A percentile compares a stretch with the other conserved stretches of the same genome.
Evolutionary conservation across 2,113 vertebrate genomes (phyloP).

Genomic region (Sander lucioperca): DNA sequence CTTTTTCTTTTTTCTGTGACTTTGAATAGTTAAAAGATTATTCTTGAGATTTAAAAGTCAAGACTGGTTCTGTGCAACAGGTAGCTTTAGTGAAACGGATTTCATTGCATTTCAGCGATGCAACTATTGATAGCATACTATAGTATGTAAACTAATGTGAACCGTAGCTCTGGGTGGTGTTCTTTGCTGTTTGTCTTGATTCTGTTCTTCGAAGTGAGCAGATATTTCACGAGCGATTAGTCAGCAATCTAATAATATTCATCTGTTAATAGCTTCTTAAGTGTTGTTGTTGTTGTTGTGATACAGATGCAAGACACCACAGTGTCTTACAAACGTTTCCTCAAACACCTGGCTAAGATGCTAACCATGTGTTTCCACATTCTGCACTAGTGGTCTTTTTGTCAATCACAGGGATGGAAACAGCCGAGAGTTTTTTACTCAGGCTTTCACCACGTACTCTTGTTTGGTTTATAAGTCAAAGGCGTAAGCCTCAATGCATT

Average conservation of each 20-base stretch:
- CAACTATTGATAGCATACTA: slow-evolving; percentile 1
- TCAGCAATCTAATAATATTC: slow-evolving; percentile 25
- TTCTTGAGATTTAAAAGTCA: not conserved
- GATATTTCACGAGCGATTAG: slow-evolving; percentile 11
- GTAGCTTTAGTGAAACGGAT: not conserved
- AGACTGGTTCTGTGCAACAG: slow-evolving; percentile 8
- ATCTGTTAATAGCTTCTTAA: not conserved
- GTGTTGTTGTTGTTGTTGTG: not conserved
- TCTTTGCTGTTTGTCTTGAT: not conserved
- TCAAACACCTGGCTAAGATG: not conserved
- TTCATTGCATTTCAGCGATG: not conserved
- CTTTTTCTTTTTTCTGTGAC: not conserved
- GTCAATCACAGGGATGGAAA: not conserved
- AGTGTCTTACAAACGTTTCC: not conserved
- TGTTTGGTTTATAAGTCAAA: slow-evolving; percentile 26
- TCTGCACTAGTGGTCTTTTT: not conserved
- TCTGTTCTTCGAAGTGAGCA: slow-evolving; percentile 11
- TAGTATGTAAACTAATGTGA: not conserved
- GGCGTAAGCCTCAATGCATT: slow-evolving; percentile 3
- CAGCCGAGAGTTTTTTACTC: not conserved
- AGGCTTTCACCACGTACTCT: not conserved
- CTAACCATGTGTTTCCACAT: not conserved
- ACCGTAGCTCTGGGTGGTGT: not conserved
- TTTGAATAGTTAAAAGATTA: not conserved
- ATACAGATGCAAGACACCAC: not conserved